Percentiles rank a stretch among this genome's conserved stretches.
phyloP scores from a whole-genome alignment of 23 tunicate genomes.

The Styela clava region DNA sequence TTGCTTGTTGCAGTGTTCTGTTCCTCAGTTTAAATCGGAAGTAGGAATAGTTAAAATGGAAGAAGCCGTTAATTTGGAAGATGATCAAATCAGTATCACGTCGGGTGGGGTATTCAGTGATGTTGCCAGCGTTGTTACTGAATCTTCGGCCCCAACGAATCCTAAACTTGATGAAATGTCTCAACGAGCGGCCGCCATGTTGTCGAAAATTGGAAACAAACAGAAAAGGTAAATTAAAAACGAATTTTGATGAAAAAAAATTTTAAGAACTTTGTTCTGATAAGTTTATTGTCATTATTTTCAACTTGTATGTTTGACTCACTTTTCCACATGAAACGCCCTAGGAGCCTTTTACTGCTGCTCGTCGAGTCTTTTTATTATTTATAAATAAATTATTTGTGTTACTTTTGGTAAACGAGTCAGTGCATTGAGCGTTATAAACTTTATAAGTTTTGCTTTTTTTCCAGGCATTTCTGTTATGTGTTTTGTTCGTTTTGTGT shows the following conservation, averaged over 20 bases:
- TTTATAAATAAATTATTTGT: neutral
- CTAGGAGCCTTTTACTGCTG: too few species aligned
- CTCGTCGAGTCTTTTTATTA: too few species aligned
- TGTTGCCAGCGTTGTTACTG: constrained; percentile 45
- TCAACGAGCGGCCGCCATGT: constrained; percentile 9
- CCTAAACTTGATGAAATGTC: constrained; percentile 30
- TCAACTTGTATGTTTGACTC: too few species aligned
- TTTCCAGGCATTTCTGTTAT: too few species aligned
- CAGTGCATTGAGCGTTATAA: too few species aligned
- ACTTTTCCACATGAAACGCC: too few species aligned
- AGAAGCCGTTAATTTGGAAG: neutral
- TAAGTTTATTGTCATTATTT: neutral
- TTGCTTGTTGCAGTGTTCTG: too few species aligned
- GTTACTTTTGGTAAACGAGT: too few species aligned
- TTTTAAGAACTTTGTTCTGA: neutral
- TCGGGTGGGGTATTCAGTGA: constrained; percentile 93
- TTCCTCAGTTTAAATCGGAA: too few species aligned
- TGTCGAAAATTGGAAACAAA: constrained; percentile 65
- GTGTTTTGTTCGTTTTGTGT: too few species aligned
- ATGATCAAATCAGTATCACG: constrained; percentile 70
- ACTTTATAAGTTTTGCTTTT: too few species aligned
- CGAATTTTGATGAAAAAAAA: neutral
- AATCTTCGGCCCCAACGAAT: constrained; percentile 20
- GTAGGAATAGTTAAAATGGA: too few species aligned
- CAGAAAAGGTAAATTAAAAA: constrained; percentile 25